A percentile compares a stretch with the other conserved stretches of the same genome.
Evolutionary conservation across 2,888 invertebrate genomes (phyloP).

Genomic region (Margaritifera margaritifera): DNA sequence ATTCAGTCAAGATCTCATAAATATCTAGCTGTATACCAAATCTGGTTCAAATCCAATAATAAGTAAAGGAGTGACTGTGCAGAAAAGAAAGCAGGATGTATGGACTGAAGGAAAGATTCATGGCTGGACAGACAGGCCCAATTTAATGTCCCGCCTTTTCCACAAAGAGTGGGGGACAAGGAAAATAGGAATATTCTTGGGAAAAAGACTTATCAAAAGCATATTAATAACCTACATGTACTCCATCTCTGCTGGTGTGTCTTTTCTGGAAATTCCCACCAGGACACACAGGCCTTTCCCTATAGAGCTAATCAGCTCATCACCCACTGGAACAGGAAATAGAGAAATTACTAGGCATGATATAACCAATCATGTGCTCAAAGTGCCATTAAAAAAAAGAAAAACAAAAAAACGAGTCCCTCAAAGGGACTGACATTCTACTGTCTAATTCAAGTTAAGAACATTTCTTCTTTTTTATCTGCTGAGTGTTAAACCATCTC

Average conservation of each 20-base stretch:
- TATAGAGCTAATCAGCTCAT: slow-evolving; percentile 85
- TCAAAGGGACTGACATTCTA: neutral
- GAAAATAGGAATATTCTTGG: neutral
- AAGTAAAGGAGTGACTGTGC: too few relatives aligned
- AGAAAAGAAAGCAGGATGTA: too few relatives aligned
- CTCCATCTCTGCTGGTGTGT: slow-evolving; percentile 86
- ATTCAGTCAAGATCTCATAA: too few relatives aligned
- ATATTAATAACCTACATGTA: slow-evolving; percentile 81
- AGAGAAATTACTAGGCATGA: neutral
- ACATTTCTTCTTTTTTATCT: neutral
- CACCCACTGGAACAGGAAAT: slow-evolving; percentile 79
- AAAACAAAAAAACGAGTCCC: neutral
- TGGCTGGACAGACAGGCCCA: too few relatives aligned
- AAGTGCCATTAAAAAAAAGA: neutral
- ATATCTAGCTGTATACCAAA: too few relatives aligned
- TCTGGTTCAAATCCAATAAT: too few relatives aligned
- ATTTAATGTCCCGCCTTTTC: too few relatives aligned
- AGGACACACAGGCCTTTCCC: slow-evolving; percentile 90
- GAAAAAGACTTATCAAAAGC: neutral
- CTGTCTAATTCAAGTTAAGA: neutral
- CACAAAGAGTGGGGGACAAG: neutral
- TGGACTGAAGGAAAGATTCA: too few relatives aligned
- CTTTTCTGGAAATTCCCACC: slow-evolving; percentile 86
- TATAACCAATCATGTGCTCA: neutral
- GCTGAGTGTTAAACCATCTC: too few relatives aligned